Evolutionary conservation across 1,140 invertebrate species (phyloP).

Genomic region (Penaeus chinensis): DNA sequence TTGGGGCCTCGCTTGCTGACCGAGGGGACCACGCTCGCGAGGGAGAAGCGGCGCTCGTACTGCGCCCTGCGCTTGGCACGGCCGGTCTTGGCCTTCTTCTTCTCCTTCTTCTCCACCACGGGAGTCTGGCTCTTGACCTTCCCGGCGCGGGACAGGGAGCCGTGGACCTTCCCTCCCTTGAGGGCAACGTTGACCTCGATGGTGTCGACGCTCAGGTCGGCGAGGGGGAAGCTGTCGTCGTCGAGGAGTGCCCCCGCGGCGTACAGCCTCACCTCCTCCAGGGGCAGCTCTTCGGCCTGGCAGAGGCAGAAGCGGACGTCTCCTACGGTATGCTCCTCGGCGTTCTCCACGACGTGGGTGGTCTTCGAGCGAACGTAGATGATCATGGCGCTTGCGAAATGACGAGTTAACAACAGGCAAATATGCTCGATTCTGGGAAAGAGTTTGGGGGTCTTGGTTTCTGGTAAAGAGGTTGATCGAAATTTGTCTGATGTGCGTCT

Average conservation of each 20-base stretch:
- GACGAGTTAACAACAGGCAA: too few species aligned
- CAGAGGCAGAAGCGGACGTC: constrained; percentile 43
- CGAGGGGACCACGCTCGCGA: constrained; percentile 93
- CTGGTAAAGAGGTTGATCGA: too few species aligned
- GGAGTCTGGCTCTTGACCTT: constrained; percentile 99
- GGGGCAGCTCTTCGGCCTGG: constrained; percentile 67
- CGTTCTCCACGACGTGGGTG: constrained; percentile 74
- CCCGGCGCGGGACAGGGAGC: constrained; percentile 98
- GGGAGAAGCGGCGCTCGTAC: constrained; percentile 98
- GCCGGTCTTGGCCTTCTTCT: constrained; percentile 99
- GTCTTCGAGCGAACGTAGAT: constrained; percentile 74
- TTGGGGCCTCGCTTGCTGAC: constrained; percentile 94
- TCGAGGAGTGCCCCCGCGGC: constrained; percentile 79
- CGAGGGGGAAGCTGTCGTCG: constrained; percentile 76
- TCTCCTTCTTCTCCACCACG: constrained; percentile 99
- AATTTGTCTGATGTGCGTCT: too few species aligned
- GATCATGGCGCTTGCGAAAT: constrained; percentile 71
- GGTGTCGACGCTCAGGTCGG: constrained; percentile 75
- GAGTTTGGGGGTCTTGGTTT: too few species aligned
- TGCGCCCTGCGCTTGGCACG: constrained; percentile 98
- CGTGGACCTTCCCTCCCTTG: constrained; percentile 95
- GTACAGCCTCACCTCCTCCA: constrained; percentile 80
- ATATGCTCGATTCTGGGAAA: too few species aligned
- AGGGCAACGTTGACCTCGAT: constrained; percentile 86
- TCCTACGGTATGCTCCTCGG: constrained; percentile 73